A percentile compares a stretch with the other conserved stretches of the same genome.
Evolutionary conservation across 2,888 invertebrate species (phyloP).

Genomic region (Periphyllus acericola): DNA sequence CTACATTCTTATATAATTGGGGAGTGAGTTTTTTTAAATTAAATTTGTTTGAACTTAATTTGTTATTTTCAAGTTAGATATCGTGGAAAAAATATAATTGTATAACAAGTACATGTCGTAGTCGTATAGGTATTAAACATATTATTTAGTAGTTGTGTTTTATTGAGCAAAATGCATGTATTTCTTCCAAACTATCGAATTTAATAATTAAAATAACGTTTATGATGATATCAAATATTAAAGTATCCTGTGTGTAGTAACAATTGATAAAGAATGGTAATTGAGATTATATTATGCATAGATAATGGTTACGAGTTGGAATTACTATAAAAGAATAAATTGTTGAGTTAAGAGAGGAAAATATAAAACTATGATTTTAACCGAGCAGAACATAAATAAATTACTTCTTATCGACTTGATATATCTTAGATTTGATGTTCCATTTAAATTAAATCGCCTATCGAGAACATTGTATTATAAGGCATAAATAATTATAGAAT

Average conservation of each 20-base stretch:
- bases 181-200: not conserved
- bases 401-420: no score
- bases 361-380: no score
- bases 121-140: not conserved
- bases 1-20: no score
- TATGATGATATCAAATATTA: not conserved
- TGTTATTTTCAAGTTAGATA: no score
- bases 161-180: not conserved
- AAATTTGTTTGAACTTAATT: no score
- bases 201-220: not conserved
- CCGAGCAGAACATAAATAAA: no score
- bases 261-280: not conserved
- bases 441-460: no score
- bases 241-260: not conserved
- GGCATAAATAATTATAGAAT: no score
- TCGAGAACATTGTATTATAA: no score
- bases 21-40: no score
- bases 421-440: no score
- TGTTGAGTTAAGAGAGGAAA: no score
- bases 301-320: not conserved
- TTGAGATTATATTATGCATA: not conserved
- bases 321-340: not conserved
- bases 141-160: not conserved
- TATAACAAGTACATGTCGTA: not conserved
- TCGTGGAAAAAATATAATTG: not conserved